Conservation (phyloP, 2,888 invertebrate species). For the Bombyx huttoni region DNA sequence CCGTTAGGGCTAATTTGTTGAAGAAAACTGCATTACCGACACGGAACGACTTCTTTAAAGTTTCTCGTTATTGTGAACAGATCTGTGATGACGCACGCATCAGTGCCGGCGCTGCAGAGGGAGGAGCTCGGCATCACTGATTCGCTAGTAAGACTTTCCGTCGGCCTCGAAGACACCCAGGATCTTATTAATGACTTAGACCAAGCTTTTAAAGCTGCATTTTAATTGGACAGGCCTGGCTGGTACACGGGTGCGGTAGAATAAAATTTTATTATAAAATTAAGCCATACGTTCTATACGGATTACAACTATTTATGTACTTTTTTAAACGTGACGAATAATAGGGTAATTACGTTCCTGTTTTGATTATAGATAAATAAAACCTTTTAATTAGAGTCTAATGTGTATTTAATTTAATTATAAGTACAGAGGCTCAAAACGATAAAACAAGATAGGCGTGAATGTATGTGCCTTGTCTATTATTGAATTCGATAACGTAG, state of each 20-base stretch:
- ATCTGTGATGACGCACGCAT: conserved; percentile 95
- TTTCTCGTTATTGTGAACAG: conserved; percentile 51
- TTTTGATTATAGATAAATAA: no score
- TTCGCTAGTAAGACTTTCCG: conserved; percentile 87
- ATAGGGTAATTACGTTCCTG: no score
- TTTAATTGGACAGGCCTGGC: conserved; percentile 14
- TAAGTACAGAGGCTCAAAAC: neutral
- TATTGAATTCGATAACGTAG: neutral
- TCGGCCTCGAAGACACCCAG: conserved; percentile 89
- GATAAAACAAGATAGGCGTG: neutral
- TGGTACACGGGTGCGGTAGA: no score
- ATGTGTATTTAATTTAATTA: neutral
- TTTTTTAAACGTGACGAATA: no score
- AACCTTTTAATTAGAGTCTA: neutral
- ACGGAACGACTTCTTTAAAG: neutral
- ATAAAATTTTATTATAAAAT: no score
- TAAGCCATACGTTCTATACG: no score
- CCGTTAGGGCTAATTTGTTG: no score
- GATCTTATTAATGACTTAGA: conserved; percentile 90
- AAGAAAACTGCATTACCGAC: no score
- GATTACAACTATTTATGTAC: no score
- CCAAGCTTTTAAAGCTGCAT: conserved; percentile 79
- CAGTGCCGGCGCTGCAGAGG: conserved; percentile 84
- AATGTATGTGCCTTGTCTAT: neutral
- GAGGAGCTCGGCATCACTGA: conserved; percentile 84